Evolutionary conservation across 2,888 invertebrate genomes (phyloP), one percentile per base, ranked within the genome.

Genomic region (Resseliella maxima): DNA sequence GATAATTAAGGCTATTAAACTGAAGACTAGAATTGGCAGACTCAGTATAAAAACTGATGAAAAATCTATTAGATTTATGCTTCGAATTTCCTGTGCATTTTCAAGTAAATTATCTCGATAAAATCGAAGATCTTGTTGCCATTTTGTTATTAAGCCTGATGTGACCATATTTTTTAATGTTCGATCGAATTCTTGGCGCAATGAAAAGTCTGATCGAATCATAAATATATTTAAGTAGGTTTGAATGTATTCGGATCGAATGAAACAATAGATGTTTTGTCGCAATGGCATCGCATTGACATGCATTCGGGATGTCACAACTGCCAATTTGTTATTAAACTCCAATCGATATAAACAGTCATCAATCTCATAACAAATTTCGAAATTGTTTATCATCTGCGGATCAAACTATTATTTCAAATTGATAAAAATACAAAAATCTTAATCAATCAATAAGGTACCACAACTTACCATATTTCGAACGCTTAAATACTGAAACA

Each of bases 191-290:
- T 12, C n/a, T 0, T 1, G 6, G 38, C 1, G 0, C 21, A 31
- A n/a, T 38, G 38, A 6, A 83, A 38, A 83, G 12, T 83, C 83
- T 0, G 21, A 27, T 38, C 83, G 83, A 38, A 83, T 83, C 38
- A 83, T 38, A n/a, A 38, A 38, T 83, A 31, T 83, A 83, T 36
- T 83, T 18, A 8, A 38, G 12, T 38, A 38, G 38, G 5, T 6
- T 1, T n/a, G 72, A 31, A 72, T 72, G 18, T 72, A 8, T 72
- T 83, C n/a, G 18, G 83, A 83, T 83, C 1, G n/a, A 21, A 38
- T 38, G n/a, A 83, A 83, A 24, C 83, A 83, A 83, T n/a, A 83
- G 36, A 83, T 83, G 6, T 83, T 83, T 8, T n/a, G 21, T 0
- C 5, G 41, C 2, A 38, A 31, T 21, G 41, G n/a, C n/a, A 83